These are phyloP conservation scores for Drosophila miranda DNA, from an alignment of 1,140 invertebrate species.

Conservation along the genomic window DNA sequence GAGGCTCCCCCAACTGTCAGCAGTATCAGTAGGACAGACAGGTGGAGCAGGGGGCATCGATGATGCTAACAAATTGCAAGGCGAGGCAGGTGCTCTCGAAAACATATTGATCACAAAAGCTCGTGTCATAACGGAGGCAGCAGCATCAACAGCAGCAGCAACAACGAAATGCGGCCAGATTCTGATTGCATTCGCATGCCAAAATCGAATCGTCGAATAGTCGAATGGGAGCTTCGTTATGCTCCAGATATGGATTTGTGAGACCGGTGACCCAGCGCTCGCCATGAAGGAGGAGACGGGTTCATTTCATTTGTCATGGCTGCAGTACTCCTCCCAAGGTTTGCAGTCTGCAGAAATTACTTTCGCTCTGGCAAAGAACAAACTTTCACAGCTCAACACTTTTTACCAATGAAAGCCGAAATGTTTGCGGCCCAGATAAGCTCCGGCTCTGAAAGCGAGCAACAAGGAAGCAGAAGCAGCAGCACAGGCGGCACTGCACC, in stretches of 20 bases:
- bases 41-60: background rate
- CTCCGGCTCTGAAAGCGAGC: constrained; percentile 29
- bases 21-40: constrained; percentile 24
- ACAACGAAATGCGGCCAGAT: constrained; percentile 40
- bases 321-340: background rate
- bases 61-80: constrained; percentile 49
- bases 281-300: background rate
- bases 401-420: constrained; percentile 28
- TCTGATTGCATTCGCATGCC: constrained; percentile 55
- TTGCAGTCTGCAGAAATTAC: constrained; percentile 21
- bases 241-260: constrained; percentile 31
- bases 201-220: constrained; percentile 33
- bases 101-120: constrained; percentile 58
- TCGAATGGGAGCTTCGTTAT: constrained; percentile 10
- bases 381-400: constrained; percentile 39
- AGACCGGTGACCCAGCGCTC: constrained; percentile 14
- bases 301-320: constrained; percentile 43
- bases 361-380: constrained; percentile 11
- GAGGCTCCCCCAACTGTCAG: constrained; percentile 12
- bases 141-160: constrained; percentile 2
- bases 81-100: constrained; percentile 41
- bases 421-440: constrained; percentile 68
- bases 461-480: constrained; percentile 27
- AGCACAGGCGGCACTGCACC: background rate
- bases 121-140: constrained; percentile 38